Conservation (phyloP, 2,888 invertebrate genomes). For the Argyresthia albistria region DNA sequence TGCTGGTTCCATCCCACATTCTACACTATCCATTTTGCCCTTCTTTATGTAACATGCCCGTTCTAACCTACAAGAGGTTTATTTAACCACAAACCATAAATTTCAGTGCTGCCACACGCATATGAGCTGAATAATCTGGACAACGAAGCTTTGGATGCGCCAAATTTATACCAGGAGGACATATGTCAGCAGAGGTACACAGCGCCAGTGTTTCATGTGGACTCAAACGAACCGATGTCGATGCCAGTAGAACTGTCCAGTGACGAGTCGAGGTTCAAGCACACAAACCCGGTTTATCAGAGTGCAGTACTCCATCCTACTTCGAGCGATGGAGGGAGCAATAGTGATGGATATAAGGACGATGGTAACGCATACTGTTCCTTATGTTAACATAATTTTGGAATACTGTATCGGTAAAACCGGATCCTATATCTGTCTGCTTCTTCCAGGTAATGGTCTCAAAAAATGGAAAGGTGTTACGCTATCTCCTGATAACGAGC, state of each 20-base stretch:
- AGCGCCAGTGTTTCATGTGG: slow-evolving; percentile 50
- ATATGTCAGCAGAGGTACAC: slow-evolving; percentile 38
- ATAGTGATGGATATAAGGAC: slow-evolving; percentile 50
- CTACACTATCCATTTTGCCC: neutral
- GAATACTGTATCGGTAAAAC: neutral
- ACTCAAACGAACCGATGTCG: slow-evolving; percentile 56
- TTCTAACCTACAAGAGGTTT: too few species aligned
- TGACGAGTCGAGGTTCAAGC: slow-evolving; percentile 74
- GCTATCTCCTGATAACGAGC: slow-evolving; percentile 77
- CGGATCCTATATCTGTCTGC: neutral
- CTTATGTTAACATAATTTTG: neutral
- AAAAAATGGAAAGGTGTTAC: slow-evolving; percentile 86
- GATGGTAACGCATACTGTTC: slow-evolving; percentile 35
- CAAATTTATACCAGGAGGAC: slow-evolving; percentile 67
- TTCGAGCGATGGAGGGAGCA: slow-evolving; percentile 37
- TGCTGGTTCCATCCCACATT: neutral
- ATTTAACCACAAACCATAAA: neutral
- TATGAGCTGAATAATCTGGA: slow-evolving; percentile 78
- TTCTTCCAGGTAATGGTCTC: slow-evolving; percentile 66
- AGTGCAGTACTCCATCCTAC: slow-evolving; percentile 77
- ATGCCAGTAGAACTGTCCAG: slow-evolving; percentile 53
- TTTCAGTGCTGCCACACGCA: slow-evolving; percentile 75
- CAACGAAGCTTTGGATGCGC: slow-evolving; percentile 76
- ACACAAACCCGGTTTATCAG: slow-evolving; percentile 82
- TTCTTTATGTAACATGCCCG: neutral